Evolutionary conservation across 2,113 vertebrate genomes (phyloP).

Genomic region (Dicerorhinus sumatrensis): DNA sequence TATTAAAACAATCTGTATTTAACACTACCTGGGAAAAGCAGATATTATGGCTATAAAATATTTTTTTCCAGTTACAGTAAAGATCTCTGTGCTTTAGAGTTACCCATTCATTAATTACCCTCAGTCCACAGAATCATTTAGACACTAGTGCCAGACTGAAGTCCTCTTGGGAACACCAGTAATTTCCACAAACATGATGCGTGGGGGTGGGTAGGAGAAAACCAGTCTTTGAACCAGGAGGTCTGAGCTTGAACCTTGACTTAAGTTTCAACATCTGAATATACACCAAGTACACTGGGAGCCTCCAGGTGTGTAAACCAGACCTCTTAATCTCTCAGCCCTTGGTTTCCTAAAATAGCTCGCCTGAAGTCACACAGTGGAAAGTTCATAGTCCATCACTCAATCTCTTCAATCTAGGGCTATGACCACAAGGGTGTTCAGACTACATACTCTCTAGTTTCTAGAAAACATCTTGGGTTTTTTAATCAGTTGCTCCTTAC

Average conservation of each 20-base stretch:
- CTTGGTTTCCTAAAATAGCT: background rate
- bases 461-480: background rate
- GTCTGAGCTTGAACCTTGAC: background rate
- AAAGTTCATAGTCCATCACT: background rate
- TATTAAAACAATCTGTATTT: background rate
- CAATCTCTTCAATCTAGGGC: background rate
- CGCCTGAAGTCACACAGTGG: background rate
- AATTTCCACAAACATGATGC: background rate
- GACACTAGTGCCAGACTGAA: background rate
- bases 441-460: background rate
- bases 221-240: background rate
- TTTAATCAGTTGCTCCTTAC: background rate
- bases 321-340: background rate
- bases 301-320: background rate
- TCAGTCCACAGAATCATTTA: background rate
- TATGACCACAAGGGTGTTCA: background rate
- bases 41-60: background rate
- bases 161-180: background rate
- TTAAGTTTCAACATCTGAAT: background rate
- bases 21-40: background rate
- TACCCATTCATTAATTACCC: background rate
- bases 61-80: background rate
- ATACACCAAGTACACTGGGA: background rate
- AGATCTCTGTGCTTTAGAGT: background rate
- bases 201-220: too few relatives aligned